Conservation (phyloP, 2,888 invertebrate species). For the Alloplasta piceator region DNA sequence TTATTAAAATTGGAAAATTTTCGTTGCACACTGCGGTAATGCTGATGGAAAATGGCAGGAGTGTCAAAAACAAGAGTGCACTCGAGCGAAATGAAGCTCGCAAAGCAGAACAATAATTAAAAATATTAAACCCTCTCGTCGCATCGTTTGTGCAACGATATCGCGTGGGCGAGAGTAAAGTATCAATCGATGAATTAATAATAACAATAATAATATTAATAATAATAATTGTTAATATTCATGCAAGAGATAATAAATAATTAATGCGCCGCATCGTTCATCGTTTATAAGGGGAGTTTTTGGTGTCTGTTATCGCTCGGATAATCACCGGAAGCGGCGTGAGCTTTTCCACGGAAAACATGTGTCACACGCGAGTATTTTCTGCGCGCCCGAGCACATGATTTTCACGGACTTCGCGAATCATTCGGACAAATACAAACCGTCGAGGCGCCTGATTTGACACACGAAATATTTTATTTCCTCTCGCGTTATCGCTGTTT, state of each 20-base stretch:
- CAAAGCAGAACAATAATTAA: conserved; percentile 48
- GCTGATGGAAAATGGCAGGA: too few species aligned
- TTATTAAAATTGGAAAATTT: too few species aligned
- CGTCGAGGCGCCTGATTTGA: not conserved
- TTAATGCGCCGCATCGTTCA: conserved; percentile 42
- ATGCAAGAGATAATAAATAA: conserved; percentile 52
- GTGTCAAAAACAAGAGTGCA: too few species aligned
- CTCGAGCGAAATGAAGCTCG: too few species aligned
- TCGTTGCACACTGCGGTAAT: too few species aligned
- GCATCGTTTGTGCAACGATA: conserved; percentile 16
- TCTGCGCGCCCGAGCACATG: conserved; percentile 23
- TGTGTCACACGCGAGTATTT: conserved; percentile 33
- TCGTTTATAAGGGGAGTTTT: too few species aligned
- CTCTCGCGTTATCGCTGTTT: not conserved
- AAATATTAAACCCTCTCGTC: conserved; percentile 46
- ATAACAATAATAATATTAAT: too few species aligned
- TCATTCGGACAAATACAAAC: not conserved
- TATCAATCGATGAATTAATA: conserved; percentile 53
- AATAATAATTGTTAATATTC: too few species aligned
- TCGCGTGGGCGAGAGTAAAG: conserved; percentile 26
- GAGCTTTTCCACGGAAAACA: conserved; percentile 19
- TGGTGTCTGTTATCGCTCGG: conserved; percentile 37
- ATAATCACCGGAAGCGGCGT: conserved; percentile 20
- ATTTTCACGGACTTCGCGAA: conserved; percentile 23
- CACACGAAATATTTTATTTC: not conserved